Evolutionary conservation across 37 sponge, comb jelly and placozoan species (phyloP).

Genomic region (Chondrosia reniformis): DNA sequence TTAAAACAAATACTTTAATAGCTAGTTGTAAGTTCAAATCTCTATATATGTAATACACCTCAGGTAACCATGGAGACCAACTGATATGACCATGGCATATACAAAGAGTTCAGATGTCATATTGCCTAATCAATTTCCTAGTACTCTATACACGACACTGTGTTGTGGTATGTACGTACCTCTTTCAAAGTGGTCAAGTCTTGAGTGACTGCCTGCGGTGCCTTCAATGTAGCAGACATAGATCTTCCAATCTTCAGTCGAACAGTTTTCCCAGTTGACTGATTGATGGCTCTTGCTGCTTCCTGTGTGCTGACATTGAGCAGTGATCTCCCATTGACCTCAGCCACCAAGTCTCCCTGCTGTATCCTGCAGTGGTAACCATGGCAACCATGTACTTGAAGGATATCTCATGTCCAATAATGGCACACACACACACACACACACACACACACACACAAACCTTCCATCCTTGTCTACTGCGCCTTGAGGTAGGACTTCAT

Average conservation of each 20-base stretch:
- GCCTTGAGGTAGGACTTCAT: conserved; percentile 2
- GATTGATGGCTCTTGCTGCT: neutral
- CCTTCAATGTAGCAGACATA: neutral
- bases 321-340: conserved; percentile 1
- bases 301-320: neutral
- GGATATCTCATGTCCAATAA: neutral
- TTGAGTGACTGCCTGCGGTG: neutral
- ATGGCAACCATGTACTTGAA: neutral
- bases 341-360: neutral
- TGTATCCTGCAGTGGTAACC: neutral
- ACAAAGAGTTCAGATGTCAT: too few species aligned
- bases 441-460: conserved; percentile 15
- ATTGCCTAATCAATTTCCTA: too few species aligned
- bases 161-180: too few species aligned
- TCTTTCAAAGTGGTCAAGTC: too few species aligned
- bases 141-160: too few species aligned
- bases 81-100: too few species aligned
- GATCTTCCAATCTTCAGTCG: neutral
- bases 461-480: conserved; percentile 9
- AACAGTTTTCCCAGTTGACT: neutral
- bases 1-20: too few species aligned
- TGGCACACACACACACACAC: neutral
- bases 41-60: too few species aligned
- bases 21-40: too few species aligned
- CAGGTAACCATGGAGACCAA: too few species aligned